Base-by-base conservation (phyloP, 2,888 invertebrate genomes). In the Artemia sinica region DNA sequence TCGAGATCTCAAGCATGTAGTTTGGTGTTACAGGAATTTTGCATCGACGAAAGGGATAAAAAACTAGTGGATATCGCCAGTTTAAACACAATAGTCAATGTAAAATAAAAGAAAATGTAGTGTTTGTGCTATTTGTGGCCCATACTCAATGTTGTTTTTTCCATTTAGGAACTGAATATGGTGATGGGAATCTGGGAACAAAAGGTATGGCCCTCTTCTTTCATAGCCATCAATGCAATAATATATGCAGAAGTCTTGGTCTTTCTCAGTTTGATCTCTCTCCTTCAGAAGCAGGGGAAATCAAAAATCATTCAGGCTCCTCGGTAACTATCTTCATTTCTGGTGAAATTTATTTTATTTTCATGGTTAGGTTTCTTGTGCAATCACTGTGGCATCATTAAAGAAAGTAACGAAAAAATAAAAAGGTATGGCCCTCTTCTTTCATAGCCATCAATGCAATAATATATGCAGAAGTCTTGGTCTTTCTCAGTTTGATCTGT, bases 151-250 rank as follows among this genome's bases (percentile, higher is more conserved):
- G n/a, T 50, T 10, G 48, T 10, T 51, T 51, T 7, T 10, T 50
- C 12, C 49, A 14, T 48, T 9, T 68, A 75, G 75, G 76, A 11
- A 72, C 74, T 48, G 78, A 79, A 50, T 82, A 82, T 73, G 81
- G 81, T 8, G 82, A 82, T 73, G 82, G 82, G 7, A 83, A 83
- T 74, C 77, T 83, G 66, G 82, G 82, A 18, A 78, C 80, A 1
- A 76, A 78, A 68, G 82, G 82, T 66, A 83, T 83, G 82, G 82
- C 82, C 0, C 76, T 83, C 14, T 83, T 83, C 76, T 83, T 83
- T 74, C 81, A 82, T 74, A 81, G 82, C 0, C 82, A 83, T 73
- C 74, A 75, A 14, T 83, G 82, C 75, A 82, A 82, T 74, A 75
- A 76, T 66, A 82, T 83, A 73, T 83, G 82, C 72, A 73, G 77